Base-by-base conservation (phyloP, 2,113 vertebrate species). In the Aegithalos caudatus region DNA sequence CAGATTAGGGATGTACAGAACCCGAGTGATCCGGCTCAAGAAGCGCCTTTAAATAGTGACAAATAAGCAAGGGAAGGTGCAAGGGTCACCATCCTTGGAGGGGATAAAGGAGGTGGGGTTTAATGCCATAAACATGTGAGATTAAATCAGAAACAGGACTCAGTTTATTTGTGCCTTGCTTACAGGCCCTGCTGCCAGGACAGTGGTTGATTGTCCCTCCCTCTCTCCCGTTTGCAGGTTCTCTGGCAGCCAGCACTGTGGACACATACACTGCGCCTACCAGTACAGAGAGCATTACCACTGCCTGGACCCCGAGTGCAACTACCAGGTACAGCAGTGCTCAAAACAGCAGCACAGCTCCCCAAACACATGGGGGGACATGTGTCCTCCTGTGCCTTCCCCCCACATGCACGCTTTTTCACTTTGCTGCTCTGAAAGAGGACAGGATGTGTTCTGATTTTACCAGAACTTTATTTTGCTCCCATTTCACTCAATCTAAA, bases 241-340 rank as follows among this genome's bases (percentile, higher is more conserved):
- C 97, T 99, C 99, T 22, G 99, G 99, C 94, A 99, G 99, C 92
- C 99, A 99, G 97, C 99, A 99, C 98, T 99, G 99, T 70, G 99
- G 99, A 67, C 99, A 99, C 12, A 99, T 99, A 95, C 99, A 99
- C 97, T 99, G 99, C 89, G 99, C 99, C 3, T 99, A 99, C 98
- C 99, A 99, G 98, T 99, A 99, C 95, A 97, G 99, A 37, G 99
- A 99, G 82, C 99, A 99, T 97, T 99, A 99, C 97, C 99, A 99
- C 98, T 99, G 99, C 98, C 99, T 99, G 87, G 99, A 99, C 97
- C 99, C 99, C 0, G 99, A 99, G 97, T 99, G 99, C 98, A 99
- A 99, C 98, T 99, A 99, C 97, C 99, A 99, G 99, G 99, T 99
- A 98, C 97, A 78, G n/a, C 47, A 37, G 6, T 10, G 60, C 73